Conservation (phyloP, 2,888 invertebrate species). For the Leptarthrus brevirostris region DNA sequence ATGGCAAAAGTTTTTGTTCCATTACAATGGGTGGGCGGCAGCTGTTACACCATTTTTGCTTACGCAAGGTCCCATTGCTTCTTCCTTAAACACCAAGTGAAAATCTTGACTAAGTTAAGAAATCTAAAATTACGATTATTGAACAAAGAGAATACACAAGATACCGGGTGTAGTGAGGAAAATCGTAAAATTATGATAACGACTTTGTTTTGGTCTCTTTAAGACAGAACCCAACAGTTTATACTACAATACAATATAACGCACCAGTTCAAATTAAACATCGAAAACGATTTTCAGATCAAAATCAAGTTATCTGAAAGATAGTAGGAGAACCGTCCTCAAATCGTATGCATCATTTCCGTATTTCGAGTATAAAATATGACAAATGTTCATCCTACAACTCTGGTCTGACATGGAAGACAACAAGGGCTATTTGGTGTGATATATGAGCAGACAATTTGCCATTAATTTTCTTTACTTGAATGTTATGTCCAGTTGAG, state of each 20-base stretch:
- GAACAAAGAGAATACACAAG: neutral
- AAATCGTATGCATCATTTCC: neutral
- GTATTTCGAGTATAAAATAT: constrained; percentile 39
- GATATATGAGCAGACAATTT: constrained; percentile 33
- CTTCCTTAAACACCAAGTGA: neutral
- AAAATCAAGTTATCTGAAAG: neutral
- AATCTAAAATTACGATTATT: constrained; percentile 28
- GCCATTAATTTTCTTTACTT: constrained; percentile 41
- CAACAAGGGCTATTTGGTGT: constrained; percentile 39
- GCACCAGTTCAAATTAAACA: neutral
- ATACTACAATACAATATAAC: neutral
- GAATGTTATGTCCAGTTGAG: constrained; percentile 44
- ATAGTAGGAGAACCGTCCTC: neutral
- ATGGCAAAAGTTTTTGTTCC: constrained; percentile 40
- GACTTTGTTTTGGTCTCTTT: neutral
- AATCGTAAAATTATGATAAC: constrained; percentile 25
- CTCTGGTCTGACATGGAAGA: constrained; percentile 16
- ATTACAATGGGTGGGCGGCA: constrained; percentile 25
- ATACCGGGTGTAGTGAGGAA: neutral
- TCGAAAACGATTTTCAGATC: neutral
- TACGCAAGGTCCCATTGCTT: neutral
- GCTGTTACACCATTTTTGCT: constrained; percentile 18
- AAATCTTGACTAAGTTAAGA: constrained; percentile 6
- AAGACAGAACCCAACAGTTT: neutral
- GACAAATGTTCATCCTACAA: constrained; percentile 36